A percentile compares a stretch with the other conserved stretches of the same genome.
Conservation (phyloP, 2,888 invertebrate species). For the Notocelia uddmanniana region DNA sequence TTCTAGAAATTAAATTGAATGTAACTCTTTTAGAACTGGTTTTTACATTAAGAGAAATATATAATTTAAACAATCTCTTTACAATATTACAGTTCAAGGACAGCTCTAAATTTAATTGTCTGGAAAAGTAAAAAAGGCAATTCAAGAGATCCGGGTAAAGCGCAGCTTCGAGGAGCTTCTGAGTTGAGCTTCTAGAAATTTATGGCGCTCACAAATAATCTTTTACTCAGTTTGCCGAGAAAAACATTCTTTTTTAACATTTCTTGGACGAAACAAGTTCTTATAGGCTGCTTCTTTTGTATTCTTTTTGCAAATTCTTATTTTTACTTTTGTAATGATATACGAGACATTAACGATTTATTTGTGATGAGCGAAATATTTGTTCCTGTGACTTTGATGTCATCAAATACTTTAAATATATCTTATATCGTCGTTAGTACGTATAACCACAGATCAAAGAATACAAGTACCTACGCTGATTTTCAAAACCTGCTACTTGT, state of each 20-base stretch:
- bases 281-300: slow-evolving; percentile 33
- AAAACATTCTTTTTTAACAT: slow-evolving; percentile 46
- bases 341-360: not conserved
- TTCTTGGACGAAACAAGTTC: slow-evolving; percentile 40
- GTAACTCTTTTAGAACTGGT: not conserved
- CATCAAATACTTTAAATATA: too few relatives aligned
- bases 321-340: slow-evolving; percentile 9
- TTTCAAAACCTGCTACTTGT: too few relatives aligned
- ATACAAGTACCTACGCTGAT: too few relatives aligned
- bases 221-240: slow-evolving; percentile 46
- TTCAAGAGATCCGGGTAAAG: slow-evolving; percentile 47
- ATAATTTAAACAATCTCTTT: slow-evolving; percentile 5
- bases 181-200: slow-evolving; percentile 49
- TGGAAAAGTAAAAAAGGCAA: slow-evolving; percentile 48
- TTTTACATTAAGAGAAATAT: not conserved
- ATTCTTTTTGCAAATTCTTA: slow-evolving; percentile 5
- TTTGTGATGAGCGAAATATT: not conserved
- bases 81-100: slow-evolving; percentile 38
- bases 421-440: too few relatives aligned
- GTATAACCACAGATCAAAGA: too few relatives aligned
- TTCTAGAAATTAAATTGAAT: too few relatives aligned
- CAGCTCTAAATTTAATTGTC: slow-evolving; percentile 46
- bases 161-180: slow-evolving; percentile 45
- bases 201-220: slow-evolving; percentile 49
- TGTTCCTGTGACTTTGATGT: too few relatives aligned